Evolutionary conservation across 1,140 invertebrate genomes (phyloP), one percentile per base, ranked within the genome.

Genomic region (Campoletis sonorensis): DNA sequence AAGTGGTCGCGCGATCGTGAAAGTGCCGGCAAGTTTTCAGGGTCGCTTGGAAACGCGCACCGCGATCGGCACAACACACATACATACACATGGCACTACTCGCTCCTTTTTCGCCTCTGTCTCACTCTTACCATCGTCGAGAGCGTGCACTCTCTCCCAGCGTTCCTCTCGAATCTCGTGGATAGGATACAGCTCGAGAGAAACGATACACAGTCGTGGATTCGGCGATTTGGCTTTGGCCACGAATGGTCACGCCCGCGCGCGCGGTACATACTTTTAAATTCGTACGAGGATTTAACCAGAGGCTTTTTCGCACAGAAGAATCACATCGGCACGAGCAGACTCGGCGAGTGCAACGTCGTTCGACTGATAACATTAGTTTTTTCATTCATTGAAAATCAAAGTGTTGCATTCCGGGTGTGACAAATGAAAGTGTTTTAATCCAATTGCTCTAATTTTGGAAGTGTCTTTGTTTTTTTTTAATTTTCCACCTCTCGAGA

Each of bases 11-110:
- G 87, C 86, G 86, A 87, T 89, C 89, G 90, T 90, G 90, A 90
- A 91, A 91, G 90, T 91, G 87, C 87, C 86, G 87, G 84, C 84
- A 83, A 83, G 88, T 87, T 90, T 89, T 91, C 90, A 91, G 89
- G 89, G 90, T 91, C 90, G 90, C 88, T 88, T 85, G 87, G 84
- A 87, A 86, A 86, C 85, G 84, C 85, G 84, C 82, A 82, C 84
- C 82, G 82, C 82, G 30, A 70, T 27, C 67, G 67, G 67, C 30
- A 70, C 67, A 70, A 33, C 67, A 30, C 27, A 33, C 67, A 33
- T 21, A 70, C 67, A 70, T 7, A 70, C 67, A 33, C 3, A 33
- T 27, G 30, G 11, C 27, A 82, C 83, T 72, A 81, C 80, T 75
- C 83, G 84, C 82, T 85, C 82, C 71, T 27, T 54, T 21, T 71